These are phyloP conservation scores for Excalfactoria chinensis DNA, from an alignment of 2,113 vertebrate species.

Conservation along the genomic window DNA sequence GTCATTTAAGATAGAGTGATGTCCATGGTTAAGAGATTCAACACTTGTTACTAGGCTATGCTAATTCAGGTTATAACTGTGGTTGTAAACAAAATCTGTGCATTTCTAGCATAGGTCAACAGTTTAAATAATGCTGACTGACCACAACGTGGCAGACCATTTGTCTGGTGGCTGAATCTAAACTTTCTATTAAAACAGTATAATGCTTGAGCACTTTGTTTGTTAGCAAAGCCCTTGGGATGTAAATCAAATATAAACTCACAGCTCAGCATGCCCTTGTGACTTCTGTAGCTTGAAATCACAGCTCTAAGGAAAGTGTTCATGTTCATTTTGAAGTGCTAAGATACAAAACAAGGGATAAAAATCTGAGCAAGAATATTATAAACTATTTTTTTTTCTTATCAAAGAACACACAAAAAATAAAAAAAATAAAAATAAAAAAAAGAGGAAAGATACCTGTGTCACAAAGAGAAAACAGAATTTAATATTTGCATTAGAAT, in stretches of 20 bases:
- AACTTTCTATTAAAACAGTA: background rate
- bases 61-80: background rate
- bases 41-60: background rate
- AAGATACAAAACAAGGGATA: background rate
- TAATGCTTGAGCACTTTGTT: background rate
- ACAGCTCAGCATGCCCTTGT: background rate
- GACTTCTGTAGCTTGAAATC: background rate
- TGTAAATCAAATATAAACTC: background rate
- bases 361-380: background rate
- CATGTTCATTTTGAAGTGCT: background rate
- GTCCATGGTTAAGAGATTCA: background rate
- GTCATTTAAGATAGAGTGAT: background rate
- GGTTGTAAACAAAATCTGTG: background rate
- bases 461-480: background rate
- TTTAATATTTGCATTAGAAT: background rate
- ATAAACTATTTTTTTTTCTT: background rate
- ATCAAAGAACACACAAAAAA: background rate
- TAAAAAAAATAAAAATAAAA: background rate
- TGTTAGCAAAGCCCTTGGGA: background rate
- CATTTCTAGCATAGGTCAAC: fast-evolving
- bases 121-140: background rate
- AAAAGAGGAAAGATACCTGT: background rate
- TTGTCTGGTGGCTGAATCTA: background rate
- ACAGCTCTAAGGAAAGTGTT: background rate
- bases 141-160: background rate